Evolutionary conservation across 1,140 invertebrate species (phyloP).

Genomic region (Lanistes nyassanus): DNA sequence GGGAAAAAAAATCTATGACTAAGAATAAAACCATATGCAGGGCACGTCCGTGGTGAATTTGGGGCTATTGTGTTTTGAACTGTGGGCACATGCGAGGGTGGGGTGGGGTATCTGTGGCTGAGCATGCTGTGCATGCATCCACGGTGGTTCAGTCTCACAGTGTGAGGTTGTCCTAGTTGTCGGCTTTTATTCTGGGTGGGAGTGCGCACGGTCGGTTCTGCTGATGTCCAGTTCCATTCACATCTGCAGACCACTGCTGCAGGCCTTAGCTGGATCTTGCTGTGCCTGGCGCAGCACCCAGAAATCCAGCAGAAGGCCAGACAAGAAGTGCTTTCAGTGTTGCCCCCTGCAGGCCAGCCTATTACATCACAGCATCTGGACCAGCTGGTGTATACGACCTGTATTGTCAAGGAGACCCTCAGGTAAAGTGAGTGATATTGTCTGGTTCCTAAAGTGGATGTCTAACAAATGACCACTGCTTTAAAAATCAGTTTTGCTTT

Average conservation of each 20-base stretch:
- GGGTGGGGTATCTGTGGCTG: background rate
- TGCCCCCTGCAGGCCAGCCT: conserved; percentile 19
- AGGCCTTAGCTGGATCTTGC: conserved; percentile 45
- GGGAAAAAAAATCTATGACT: no score
- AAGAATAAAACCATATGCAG: no score
- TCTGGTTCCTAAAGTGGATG: no score
- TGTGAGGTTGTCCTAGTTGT: background rate
- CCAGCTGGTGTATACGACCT: conserved; percentile 42
- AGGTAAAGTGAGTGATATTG: conserved; percentile 2
- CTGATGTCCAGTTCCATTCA: background rate
- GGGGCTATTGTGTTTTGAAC: no score
- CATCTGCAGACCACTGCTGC: conserved; percentile 42
- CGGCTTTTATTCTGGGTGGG: background rate
- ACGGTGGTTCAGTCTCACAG: background rate
- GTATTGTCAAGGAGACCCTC: conserved; percentile 52
- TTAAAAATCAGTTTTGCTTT: background rate
- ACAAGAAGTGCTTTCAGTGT: conserved; percentile 36
- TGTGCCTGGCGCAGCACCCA: conserved; percentile 42
- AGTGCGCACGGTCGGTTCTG: background rate
- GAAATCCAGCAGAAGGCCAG: conserved; percentile 48
- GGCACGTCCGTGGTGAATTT: no score
- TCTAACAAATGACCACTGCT: no score
- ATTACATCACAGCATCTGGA: conserved; percentile 35
- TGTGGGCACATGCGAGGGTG: no score
- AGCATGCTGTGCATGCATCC: no score